Base-by-base conservation (phyloP, 2,113 vertebrate species). In the Corvus cornix region DNA sequence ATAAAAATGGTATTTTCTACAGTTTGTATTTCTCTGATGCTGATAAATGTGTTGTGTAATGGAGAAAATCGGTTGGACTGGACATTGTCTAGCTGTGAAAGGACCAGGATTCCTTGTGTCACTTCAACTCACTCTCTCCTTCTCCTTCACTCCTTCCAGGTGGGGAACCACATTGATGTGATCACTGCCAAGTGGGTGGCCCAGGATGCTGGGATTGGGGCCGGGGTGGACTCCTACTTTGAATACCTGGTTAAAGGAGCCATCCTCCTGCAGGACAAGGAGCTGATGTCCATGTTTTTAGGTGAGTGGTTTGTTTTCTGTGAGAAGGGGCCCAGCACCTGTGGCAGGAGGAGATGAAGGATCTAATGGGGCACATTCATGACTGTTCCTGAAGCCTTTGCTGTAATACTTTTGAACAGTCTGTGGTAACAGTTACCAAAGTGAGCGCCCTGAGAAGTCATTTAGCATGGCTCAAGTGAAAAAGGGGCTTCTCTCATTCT, bases 171-270 rank as follows among this genome's bases (percentile, higher is more conserved):
- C 96, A 99, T 99, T 5, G 99, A 99, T 92, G 98, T 99, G 53
- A 68, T 99, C 95, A 99, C 98, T 49, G 98, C 98, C 96, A 99
- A 99, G 95, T 99, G 99, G 99, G 98, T 99, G 52, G 99, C 99
- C 44, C 99, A 99, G 76, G 99, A 99, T 20, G 98, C 99, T 6
- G 99, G 99, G 8, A 99, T 99, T 5, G 99, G 99, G 20, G 99
- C 99, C 0, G 99, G 99, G 1, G 98, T 99, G 78, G 99, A 99
- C 90, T 99, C 99, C 3, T 99, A 99, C 96, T 99, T 99, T 87
- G 99, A 99, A 72, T 99, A 99, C 87, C 98, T 99, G 85, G 99
- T 99, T 21, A 99, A 99, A 97, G 99, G 99, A 90, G 98, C 99
- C 93, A 99, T 99, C 77, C 96, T 99, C 58, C 98, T 99, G 93